Evolutionary conservation across 2,888 invertebrate genomes (phyloP), one percentile per base, ranked within the genome.

Genomic region (Acronicta leporina): DNA sequence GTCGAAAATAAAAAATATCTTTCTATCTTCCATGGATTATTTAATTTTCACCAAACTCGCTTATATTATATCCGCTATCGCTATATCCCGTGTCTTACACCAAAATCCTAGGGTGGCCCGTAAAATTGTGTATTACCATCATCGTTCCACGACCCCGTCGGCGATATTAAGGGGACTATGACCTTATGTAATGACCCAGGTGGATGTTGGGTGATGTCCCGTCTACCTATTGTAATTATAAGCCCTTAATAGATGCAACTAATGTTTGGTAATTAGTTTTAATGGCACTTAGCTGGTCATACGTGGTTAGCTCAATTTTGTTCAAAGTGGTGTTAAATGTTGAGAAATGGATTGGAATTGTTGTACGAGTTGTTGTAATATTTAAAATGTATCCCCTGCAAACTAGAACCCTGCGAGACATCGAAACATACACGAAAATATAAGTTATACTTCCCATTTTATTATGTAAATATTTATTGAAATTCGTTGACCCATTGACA

Each of bases 91-190:
- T 78, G 0, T 27, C 67, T 80, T 82, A 46, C 2, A 45, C 81
- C 81, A 73, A 51, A 72, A 42, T 65, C 55, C 77, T 83, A 85
- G 87, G 87, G 85, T 87, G 87, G 82, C 85, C 92, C 90, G 85
- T 92, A 91, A 92, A 91, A 92, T 91, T 92, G 89, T 89, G 87
- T 88, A 93, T 92, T 90, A 90, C 89, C 87, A 89, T 88, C 90
- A 90, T 88, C 87, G 87, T 85, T 73, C 86, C 78, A 81, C 86
- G 87, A 86, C 87, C 87, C 87, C 85, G 81, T 67, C 79, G 79
- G 80, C 73, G 81, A 86, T 86, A 87, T 88, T 87, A 85, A 87
- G 82, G 87, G 91, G 89, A 80, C 89, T 88, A 82, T 88, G 92
- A 92, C 92, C 91, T 84, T 83, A 69, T 65, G 60, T 79, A 77